These are phyloP conservation scores for Oscheius myriophilus DNA, from an alignment of 2,888 invertebrate genomes.

Conservation along the genomic window DNA sequence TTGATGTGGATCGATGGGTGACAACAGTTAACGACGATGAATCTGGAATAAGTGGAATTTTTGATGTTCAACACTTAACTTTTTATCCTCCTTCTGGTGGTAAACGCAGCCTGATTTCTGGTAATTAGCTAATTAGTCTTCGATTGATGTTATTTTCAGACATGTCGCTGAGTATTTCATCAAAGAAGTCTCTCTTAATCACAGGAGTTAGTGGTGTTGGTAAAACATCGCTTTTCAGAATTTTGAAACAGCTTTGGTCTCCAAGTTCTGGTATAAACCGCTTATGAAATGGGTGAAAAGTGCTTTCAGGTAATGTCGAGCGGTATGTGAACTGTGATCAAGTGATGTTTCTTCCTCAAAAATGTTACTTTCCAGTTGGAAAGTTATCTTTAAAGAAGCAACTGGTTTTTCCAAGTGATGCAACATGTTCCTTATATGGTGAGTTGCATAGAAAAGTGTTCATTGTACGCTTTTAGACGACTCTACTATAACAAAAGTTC, in stretches of 20 bases:
- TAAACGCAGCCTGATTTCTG: background rate
- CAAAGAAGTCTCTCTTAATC: slow-evolving; percentile 79
- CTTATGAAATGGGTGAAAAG: background rate
- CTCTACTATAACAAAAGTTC: background rate
- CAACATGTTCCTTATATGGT: too few species aligned
- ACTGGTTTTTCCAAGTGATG: slow-evolving; percentile 7
- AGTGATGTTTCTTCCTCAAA: slow-evolving; percentile 75
- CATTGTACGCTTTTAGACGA: slow-evolving; percentile 1
- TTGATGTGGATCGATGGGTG: background rate
- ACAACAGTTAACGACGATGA: background rate
- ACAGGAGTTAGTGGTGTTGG: slow-evolving; percentile 97
- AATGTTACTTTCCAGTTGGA: slow-evolving; percentile 74
- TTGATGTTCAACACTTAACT: background rate
- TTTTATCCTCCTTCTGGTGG: background rate
- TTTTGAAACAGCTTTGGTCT: slow-evolving; percentile 92
- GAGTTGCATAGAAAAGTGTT: too few species aligned
- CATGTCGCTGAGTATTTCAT: slow-evolving; percentile 69
- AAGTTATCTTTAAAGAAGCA: slow-evolving; percentile 70
- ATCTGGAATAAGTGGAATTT: background rate
- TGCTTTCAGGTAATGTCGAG: slow-evolving; percentile 15
- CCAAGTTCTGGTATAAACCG: slow-evolving; percentile 72
- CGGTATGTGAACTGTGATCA: slow-evolving; percentile 19
- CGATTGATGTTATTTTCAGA: background rate
- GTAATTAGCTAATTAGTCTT: too few species aligned
- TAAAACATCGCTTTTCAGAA: slow-evolving; percentile 87